These are phyloP conservation scores for Clupea harengus DNA, from an alignment of 2,113 vertebrate species.

Conservation along the genomic window DNA sequence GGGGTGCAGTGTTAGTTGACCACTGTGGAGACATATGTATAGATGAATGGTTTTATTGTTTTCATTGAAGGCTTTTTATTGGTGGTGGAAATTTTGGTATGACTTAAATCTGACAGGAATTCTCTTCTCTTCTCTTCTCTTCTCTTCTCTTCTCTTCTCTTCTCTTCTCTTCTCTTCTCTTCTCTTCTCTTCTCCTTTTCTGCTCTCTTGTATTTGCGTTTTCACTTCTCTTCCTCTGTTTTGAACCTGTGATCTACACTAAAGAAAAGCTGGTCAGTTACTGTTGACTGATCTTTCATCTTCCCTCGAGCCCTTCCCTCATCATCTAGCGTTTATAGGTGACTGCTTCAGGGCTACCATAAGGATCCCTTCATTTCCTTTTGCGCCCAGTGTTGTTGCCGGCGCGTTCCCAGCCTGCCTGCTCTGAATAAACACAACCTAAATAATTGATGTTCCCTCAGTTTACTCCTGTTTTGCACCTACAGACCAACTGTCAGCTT, in stretches of 20 bases:
- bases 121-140: background rate
- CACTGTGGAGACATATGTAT: background rate
- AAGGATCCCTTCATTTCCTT: background rate
- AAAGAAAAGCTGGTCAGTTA: background rate
- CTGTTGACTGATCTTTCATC: background rate
- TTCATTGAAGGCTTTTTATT: background rate
- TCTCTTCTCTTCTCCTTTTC: background rate
- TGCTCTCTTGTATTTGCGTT: background rate
- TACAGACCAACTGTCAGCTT: constrained; percentile 7
- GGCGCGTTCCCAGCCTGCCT: background rate
- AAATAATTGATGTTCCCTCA: background rate
- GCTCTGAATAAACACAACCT: background rate
- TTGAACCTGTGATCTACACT: background rate
- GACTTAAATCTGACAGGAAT: background rate
- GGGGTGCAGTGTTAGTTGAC: background rate
- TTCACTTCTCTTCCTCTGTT: background rate
- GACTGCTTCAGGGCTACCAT: background rate
- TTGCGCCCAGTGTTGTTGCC: background rate
- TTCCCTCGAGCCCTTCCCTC: background rate
- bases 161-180: background rate
- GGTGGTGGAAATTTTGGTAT: background rate
- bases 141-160: background rate
- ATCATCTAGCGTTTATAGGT: background rate
- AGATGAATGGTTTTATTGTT: background rate
- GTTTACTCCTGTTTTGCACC: background rate